phyloP scores from a whole-genome alignment of 1,140 invertebrate species.

The Diorhabda elongata region DNA sequence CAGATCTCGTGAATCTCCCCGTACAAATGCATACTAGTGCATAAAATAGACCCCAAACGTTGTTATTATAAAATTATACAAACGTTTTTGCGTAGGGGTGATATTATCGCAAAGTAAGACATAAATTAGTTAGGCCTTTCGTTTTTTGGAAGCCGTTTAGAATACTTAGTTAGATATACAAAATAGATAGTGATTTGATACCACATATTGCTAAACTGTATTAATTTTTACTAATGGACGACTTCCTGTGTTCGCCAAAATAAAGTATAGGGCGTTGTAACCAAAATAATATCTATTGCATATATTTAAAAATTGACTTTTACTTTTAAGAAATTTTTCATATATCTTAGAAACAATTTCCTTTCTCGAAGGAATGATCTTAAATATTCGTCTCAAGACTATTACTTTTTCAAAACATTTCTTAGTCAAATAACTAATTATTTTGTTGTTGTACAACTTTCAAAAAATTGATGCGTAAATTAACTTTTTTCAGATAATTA shows the following conservation, averaged over 20 bases:
- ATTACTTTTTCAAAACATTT: too few species aligned
- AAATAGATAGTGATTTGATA: constrained; percentile 13
- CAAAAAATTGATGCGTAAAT: too few species aligned
- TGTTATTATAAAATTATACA: constrained; percentile 16
- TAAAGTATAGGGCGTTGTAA: not conserved
- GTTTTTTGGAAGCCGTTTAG: constrained; percentile 7
- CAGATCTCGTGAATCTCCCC: too few species aligned
- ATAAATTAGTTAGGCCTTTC: constrained; percentile 8
- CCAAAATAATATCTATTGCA: too few species aligned
- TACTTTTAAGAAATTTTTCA: too few species aligned
- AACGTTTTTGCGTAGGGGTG: constrained; percentile 16
- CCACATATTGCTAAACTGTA: constrained; percentile 18
- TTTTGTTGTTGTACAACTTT: too few species aligned
- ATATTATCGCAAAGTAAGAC: constrained; percentile 9
- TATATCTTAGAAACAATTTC: too few species aligned
- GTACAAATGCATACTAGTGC: not conserved
- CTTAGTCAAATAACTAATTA: too few species aligned
- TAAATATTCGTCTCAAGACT: too few species aligned
- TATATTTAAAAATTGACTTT: too few species aligned
- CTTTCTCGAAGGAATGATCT: too few species aligned
- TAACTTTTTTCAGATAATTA: too few species aligned
- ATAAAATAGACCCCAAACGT: not conserved
- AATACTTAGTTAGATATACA: constrained; percentile 13
- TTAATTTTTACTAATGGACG: constrained; percentile 16
- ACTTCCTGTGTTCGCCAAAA: constrained; percentile 7